These are phyloP conservation scores for Campylomormyrus numenius DNA, from an alignment of 2,113 vertebrate species.

Conservation along the genomic window DNA sequence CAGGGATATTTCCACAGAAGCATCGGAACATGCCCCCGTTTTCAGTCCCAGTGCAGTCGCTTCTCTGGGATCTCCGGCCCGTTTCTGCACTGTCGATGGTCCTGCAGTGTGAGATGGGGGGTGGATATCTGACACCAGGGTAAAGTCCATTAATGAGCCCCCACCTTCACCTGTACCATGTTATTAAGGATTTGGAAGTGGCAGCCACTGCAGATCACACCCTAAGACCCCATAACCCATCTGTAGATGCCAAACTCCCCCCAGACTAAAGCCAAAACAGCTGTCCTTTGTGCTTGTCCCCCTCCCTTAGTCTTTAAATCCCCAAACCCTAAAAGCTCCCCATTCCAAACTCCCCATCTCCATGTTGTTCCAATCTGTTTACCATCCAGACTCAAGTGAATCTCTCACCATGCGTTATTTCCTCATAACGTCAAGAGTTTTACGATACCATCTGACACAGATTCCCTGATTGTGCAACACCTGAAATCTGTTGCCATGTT, in stretches of 20 bases:
- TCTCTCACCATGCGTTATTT: background rate
- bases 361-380: background rate
- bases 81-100: background rate
- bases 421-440: background rate
- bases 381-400: background rate
- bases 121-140: background rate
- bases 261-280: background rate
- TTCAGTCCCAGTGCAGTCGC: background rate
- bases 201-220: background rate
- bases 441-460: background rate
- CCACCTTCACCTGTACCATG: background rate
- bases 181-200: background rate
- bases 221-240: background rate
- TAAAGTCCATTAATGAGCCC: background rate
- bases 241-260: background rate
- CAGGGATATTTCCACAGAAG: background rate
- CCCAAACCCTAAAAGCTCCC: background rate
- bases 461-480: background rate
- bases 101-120: background rate
- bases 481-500: background rate
- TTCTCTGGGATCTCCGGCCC: background rate
- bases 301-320: background rate
- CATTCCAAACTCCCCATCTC: background rate
- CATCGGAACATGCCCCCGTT: background rate
- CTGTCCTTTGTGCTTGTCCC: background rate